Conservation (phyloP, 2,797 vertebrate genomes). For the Poecilia wingei region DNA sequence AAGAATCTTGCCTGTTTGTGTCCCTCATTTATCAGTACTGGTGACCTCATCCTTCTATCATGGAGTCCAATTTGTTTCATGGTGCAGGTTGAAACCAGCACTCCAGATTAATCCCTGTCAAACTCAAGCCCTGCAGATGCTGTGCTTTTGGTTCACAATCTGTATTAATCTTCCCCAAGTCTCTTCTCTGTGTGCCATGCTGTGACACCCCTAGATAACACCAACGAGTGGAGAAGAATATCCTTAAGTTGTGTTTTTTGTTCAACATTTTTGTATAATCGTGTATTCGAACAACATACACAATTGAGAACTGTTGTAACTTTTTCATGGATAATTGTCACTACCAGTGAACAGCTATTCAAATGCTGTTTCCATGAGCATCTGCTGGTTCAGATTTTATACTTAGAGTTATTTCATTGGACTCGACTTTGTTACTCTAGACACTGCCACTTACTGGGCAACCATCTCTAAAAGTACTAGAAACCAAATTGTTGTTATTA, state of each 20-base stretch:
- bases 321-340: background rate
- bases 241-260: background rate
- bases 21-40: background rate
- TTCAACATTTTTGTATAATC: background rate
- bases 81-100: conserved; percentile 3
- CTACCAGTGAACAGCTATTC: background rate
- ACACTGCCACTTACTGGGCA: background rate
- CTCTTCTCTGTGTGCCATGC: background rate
- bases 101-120: conserved; percentile 6
- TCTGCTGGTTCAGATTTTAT: background rate
- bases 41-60: conserved; percentile 9
- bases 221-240: background rate
- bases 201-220: background rate
- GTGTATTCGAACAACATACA: background rate
- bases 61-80: conserved; percentile 6
- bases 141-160: background rate
- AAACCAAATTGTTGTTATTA: no score
- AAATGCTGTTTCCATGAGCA: background rate
- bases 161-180: background rate
- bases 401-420: background rate
- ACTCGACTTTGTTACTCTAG: background rate
- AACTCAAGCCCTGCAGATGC: background rate
- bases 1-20: background rate
- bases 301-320: background rate
- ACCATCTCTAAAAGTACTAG: no score